Percentiles rank a stretch among this genome's conserved stretches.
Evolutionary conservation across 2,888 invertebrate genomes (phyloP).

Genomic region (Leptarthrus brevirostris): DNA sequence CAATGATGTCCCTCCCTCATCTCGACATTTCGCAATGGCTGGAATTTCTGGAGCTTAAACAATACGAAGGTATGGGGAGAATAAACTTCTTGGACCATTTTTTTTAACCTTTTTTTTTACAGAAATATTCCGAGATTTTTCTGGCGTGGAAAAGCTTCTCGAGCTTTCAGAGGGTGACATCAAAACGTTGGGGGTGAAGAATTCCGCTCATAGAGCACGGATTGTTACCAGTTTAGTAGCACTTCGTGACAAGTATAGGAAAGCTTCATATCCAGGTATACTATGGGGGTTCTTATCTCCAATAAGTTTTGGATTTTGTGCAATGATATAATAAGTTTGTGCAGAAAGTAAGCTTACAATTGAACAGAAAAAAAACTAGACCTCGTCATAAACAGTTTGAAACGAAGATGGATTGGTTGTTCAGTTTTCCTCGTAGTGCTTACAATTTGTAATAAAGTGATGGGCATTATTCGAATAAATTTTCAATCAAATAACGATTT

Average conservation of each 20-base stretch:
- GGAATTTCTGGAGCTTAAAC: conserved; percentile 71
- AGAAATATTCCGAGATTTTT: conserved; percentile 67
- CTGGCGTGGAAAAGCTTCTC: conserved; percentile 72
- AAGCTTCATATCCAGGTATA: too few species aligned
- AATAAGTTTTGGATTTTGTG: too few species aligned
- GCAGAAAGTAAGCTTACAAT: too few species aligned
- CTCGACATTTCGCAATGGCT: conserved; percentile 73
- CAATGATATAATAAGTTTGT: too few species aligned
- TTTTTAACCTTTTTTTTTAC: neutral
- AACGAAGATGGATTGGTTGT: too few species aligned
- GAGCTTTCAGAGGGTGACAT: conserved; percentile 71
- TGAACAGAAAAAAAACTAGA: too few species aligned
- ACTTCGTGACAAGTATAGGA: conserved; percentile 72
- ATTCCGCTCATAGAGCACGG: conserved; percentile 73
- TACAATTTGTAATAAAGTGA: too few species aligned
- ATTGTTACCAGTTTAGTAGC: conserved; percentile 75
- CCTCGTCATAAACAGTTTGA: too few species aligned
- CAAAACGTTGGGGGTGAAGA: conserved; percentile 72
- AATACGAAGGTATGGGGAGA: conserved; percentile 67
- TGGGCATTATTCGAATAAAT: too few species aligned
- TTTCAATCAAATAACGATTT: too few species aligned
- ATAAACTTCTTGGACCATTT: neutral
- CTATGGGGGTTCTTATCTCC: too few species aligned
- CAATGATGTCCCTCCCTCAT: conserved; percentile 64
- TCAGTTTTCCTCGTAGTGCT: too few species aligned